Evolutionary conservation across 2,888 invertebrate species (phyloP), one percentile per base, ranked within the genome.

Genomic region (Asteroscopus sphinx): DNA sequence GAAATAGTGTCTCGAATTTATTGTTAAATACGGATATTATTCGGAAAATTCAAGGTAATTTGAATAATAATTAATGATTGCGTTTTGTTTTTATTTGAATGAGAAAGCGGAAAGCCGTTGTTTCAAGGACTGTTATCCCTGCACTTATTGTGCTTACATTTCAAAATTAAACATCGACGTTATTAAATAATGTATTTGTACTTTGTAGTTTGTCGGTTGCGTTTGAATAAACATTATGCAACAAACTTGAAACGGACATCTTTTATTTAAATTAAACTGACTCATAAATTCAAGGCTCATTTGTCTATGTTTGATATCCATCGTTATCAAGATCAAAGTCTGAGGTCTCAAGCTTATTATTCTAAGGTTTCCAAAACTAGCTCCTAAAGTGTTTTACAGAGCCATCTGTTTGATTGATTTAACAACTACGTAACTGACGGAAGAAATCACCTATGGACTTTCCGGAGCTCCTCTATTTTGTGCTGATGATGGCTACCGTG

Each of bases 201-300:
- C 32, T 9, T 21, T 45, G n/a, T n/a, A n/a, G n/a, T n/a, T 44
- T 9, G 37, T 33, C 30, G n/a, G 17, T 36, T 55, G 25, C 26
- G 36, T 52, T 51, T 66, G 12, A 59, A 51, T 64, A 57, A 51
- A 56, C 54, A 55, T 62, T 67, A 71, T 51, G 57, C 48, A 68
- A 49, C 35, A 6, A 52, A 51, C 16, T 53, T 54, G 11, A 55
- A 49, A 55, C 57, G 55, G 57, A 65, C 56, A 48, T 76, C 28
- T 48, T 61, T 51, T 53, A 54, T 64, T 59, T 59, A 40, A 68
- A 65, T 57, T 57, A 42, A 40, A 28, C 30, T 55, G 45, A 59
- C 44, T 72, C 53, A 52, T n/a, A 33, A 42, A 12, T 44, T 62
- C 73, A 72, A 75, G 76, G 73, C 63, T 59, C 9, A 49, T 53